Conservation (phyloP, 2,113 vertebrate species). For the Daboia siamensis region DNA sequence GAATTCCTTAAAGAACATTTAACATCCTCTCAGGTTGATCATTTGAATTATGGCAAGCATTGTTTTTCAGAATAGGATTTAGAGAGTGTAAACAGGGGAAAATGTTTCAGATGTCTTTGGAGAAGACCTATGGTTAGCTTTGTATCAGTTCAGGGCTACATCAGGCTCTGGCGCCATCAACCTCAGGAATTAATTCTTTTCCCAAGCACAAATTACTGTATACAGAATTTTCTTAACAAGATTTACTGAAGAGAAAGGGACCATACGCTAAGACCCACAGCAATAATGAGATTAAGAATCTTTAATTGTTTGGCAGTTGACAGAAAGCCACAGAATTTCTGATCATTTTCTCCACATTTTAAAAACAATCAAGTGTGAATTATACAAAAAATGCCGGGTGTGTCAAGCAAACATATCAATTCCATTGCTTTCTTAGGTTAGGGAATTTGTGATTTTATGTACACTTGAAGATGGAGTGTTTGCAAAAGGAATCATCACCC, state of each 20-base stretch:
- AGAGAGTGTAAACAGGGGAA: background rate
- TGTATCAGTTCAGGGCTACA: background rate
- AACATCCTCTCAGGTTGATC: background rate
- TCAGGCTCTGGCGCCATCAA: background rate
- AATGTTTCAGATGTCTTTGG: background rate
- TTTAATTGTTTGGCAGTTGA: background rate
- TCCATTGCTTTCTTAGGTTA: conserved; percentile 30
- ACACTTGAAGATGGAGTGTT: conserved; percentile 38
- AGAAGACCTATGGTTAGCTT: background rate
- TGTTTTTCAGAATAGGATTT: background rate
- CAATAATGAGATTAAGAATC: background rate
- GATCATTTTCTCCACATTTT: background rate
- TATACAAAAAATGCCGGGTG: conserved; percentile 23
- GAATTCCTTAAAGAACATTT: background rate
- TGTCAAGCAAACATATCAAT: conserved; percentile 40
- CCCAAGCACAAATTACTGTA: no score
- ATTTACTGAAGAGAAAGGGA: background rate
- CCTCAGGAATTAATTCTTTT: no score
- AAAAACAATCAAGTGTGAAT: conserved; percentile 22
- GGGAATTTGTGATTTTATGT: conserved; percentile 37
- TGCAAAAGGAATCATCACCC: conserved; percentile 43
- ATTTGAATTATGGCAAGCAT: background rate
- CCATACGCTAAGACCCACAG: background rate
- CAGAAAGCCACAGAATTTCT: background rate
- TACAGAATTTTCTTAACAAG: no score